Percentiles rank a stretch among this genome's conserved stretches.
Evolutionary conservation across 2,888 invertebrate genomes (phyloP).

Genomic region (Chrysolina americana): DNA sequence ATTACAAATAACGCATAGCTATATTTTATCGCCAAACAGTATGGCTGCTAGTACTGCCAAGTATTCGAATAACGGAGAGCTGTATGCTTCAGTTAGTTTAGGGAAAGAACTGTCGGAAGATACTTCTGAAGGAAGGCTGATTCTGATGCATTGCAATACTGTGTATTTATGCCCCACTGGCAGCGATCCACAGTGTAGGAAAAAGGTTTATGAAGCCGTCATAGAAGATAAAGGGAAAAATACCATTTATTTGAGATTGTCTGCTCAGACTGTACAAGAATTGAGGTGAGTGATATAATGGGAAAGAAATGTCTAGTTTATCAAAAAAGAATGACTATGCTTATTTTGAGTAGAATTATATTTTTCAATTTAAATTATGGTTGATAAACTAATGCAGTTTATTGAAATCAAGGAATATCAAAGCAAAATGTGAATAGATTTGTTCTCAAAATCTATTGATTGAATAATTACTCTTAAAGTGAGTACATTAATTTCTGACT

Average conservation of each 20-base stretch:
- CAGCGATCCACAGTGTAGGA: constrained; percentile 55
- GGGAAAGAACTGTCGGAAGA: constrained; percentile 86
- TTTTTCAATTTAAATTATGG: too few relatives aligned
- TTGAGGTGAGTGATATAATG: constrained; percentile 28
- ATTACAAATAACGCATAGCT: constrained; percentile 77
- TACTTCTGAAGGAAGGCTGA: constrained; percentile 84
- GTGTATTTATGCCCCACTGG: constrained; percentile 70
- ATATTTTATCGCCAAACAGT: constrained; percentile 79
- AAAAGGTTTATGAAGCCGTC: constrained; percentile 80
- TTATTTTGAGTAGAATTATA: too few relatives aligned
- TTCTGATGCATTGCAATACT: constrained; percentile 82
- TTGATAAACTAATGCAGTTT: too few relatives aligned
- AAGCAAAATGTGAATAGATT: too few relatives aligned
- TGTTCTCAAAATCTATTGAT: too few relatives aligned
- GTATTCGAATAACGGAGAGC: constrained; percentile 82
- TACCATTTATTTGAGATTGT: constrained; percentile 78
- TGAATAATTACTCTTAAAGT: too few relatives aligned
- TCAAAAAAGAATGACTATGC: too few relatives aligned
- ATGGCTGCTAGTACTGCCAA: constrained; percentile 82
- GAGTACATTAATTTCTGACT: too few relatives aligned
- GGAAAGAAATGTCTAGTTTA: background rate
- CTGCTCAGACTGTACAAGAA: constrained; percentile 58
- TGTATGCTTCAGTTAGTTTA: constrained; percentile 81
- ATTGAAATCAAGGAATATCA: too few relatives aligned
- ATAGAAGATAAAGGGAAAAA: constrained; percentile 85